These are phyloP conservation scores for Drosophila kepulauana DNA, from an alignment of 1,140 invertebrate genomes.

Conservation along the genomic window DNA sequence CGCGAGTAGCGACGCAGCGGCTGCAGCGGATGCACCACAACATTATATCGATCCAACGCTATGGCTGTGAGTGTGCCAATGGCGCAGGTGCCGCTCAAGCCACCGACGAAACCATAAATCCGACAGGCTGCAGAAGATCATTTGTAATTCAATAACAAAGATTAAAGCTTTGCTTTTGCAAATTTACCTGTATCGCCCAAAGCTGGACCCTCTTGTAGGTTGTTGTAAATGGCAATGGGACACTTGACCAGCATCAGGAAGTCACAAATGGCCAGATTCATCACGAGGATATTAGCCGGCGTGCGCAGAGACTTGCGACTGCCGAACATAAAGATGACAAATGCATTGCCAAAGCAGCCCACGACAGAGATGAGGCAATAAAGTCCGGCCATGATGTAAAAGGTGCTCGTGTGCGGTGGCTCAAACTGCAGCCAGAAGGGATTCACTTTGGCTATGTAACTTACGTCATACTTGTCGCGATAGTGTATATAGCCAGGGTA, in stretches of 20 bases:
- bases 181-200: slow-evolving; percentile 88
- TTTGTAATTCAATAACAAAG: slow-evolving; percentile 13
- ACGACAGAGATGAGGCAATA: slow-evolving; percentile 87
- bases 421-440: slow-evolving; percentile 89
- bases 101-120: slow-evolving; percentile 90
- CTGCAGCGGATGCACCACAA: slow-evolving; percentile 90
- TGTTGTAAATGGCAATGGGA: slow-evolving; percentile 90
- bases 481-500: slow-evolving; percentile 78
- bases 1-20: slow-evolving; percentile 87
- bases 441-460: slow-evolving; percentile 88
- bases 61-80: slow-evolving; percentile 90
- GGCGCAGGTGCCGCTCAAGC: slow-evolving; percentile 89
- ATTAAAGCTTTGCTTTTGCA: neutral
- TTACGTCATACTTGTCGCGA: slow-evolving; percentile 84
- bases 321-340: slow-evolving; percentile 87
- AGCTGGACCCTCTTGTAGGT: slow-evolving; percentile 88
- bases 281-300: slow-evolving; percentile 91
- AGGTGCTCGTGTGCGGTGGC: slow-evolving; percentile 85
- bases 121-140: slow-evolving; percentile 87
- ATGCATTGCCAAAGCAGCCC: slow-evolving; percentile 88
- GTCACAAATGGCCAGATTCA: slow-evolving; percentile 92
- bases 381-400: slow-evolving; percentile 86
- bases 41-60: slow-evolving; percentile 89
- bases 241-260: slow-evolving; percentile 89
- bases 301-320: slow-evolving; percentile 90